A percentile compares a stretch with the other conserved stretches of the same genome.
phyloP scores from a whole-genome alignment of 2,797 vertebrate genomes.

The Typhlichthys eigenmanni region DNA sequence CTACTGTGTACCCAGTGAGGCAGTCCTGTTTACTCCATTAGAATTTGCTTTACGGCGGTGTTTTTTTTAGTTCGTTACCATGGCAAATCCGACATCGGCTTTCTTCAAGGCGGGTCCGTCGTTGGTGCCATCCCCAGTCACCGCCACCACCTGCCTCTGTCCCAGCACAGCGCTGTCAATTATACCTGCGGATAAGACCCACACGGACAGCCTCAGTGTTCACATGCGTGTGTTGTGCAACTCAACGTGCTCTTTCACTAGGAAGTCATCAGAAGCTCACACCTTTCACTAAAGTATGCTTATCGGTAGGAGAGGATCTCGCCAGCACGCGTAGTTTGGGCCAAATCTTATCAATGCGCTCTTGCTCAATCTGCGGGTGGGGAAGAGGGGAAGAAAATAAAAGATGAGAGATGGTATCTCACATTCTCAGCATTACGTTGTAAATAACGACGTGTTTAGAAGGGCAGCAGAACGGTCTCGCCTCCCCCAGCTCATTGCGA shows the following conservation, averaged over 20 bases:
- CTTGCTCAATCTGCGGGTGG: slow-evolving; percentile 86
- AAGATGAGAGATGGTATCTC: not conserved
- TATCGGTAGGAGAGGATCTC: slow-evolving; percentile 93
- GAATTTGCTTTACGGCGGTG: no score
- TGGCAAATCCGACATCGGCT: slow-evolving; percentile 97
- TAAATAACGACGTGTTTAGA: not conserved
- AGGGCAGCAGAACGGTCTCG: slow-evolving; percentile 42
- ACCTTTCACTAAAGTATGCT: slow-evolving; percentile 98
- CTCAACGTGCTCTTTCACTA: not conserved
- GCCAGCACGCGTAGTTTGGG: slow-evolving; percentile 93
- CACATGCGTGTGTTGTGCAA: not conserved
- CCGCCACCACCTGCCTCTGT: slow-evolving; percentile 95
- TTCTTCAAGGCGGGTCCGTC: slow-evolving; percentile 98
- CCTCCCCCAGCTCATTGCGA: slow-evolving; percentile 91
- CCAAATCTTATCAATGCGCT: slow-evolving; percentile 95
- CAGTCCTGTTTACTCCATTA: no score
- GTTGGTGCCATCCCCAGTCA: slow-evolving; percentile 96
- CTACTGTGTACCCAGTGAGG: no score
- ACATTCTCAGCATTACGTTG: not conserved
- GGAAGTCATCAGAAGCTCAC: slow-evolving; percentile 10
- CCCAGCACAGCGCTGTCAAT: slow-evolving; percentile 94
- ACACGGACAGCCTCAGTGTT: slow-evolving; percentile 8
- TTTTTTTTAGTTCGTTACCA: slow-evolving; percentile 77
- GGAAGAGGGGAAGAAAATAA: not conserved
- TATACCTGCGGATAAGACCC: slow-evolving; percentile 80